Conservation (phyloP, 2,113 vertebrate genomes). For the Motacilla alba region DNA sequence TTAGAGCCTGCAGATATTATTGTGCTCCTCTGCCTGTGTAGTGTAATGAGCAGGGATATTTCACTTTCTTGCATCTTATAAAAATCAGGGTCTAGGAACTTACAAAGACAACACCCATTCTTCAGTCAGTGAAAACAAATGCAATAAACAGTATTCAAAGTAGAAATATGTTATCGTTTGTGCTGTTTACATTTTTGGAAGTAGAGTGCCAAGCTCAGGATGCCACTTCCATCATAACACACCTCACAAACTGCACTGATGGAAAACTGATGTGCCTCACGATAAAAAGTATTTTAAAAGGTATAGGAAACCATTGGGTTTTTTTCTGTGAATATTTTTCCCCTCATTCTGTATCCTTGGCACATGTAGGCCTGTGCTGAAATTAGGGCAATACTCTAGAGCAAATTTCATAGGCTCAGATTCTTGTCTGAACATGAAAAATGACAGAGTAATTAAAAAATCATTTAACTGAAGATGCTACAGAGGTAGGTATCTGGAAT, state of each 20-base stretch:
- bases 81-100: background rate
- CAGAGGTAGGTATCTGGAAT: background rate
- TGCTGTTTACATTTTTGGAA: background rate
- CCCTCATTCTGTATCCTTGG: background rate
- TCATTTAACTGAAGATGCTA: background rate
- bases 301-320: rapidly evolving
- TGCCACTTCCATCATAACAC: background rate
- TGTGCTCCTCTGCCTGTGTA: background rate
- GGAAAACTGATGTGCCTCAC: background rate
- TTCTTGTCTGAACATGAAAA: slow-evolving; percentile 31
- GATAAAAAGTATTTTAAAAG: background rate
- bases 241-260: background rate
- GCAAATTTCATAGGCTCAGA: background rate
- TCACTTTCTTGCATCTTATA: background rate
- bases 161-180: background rate
- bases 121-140: background rate
- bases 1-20: background rate
- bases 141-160: background rate
- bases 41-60: background rate
- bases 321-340: background rate
- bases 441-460: slow-evolving; percentile 50
- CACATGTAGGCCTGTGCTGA: background rate
- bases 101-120: background rate
- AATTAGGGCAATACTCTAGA: background rate
- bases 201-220: background rate